Evolutionary conservation across 1,140 invertebrate species (phyloP).

Genomic region (Hestina assimilis): DNA sequence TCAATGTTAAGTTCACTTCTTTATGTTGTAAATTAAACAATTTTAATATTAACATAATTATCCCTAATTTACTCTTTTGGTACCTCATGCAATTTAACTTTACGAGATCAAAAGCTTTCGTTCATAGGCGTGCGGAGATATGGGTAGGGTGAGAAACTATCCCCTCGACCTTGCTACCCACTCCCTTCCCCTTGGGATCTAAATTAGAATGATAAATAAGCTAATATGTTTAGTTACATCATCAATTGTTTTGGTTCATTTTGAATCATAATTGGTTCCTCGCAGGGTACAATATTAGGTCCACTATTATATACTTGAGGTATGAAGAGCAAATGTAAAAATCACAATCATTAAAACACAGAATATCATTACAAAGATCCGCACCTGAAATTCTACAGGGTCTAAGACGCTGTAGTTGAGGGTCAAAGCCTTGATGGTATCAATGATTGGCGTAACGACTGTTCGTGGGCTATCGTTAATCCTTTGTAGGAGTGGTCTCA

Average conservation of each 20-base stretch:
- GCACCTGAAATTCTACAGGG: conserved; percentile 89
- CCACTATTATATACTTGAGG: conserved; percentile 2
- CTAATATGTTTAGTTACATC: too few relatives aligned
- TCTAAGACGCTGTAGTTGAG: conserved; percentile 69
- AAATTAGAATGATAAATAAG: too few relatives aligned
- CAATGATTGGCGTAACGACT: conserved; percentile 96
- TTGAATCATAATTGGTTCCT: background rate
- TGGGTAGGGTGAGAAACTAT: too few relatives aligned
- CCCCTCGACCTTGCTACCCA: too few relatives aligned
- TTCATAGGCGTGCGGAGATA: too few relatives aligned
- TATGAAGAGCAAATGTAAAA: background rate
- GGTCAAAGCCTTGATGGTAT: conserved; percentile 86
- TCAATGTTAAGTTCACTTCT: too few relatives aligned
- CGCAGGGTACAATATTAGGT: background rate
- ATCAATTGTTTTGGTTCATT: background rate
- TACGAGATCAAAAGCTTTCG: too few relatives aligned
- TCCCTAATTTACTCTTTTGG: too few relatives aligned
- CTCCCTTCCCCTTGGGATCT: too few relatives aligned
- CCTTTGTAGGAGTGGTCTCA: conserved; percentile 91
- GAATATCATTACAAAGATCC: background rate
- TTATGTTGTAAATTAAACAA: too few relatives aligned
- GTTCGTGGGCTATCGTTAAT: conserved; percentile 89
- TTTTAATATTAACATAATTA: too few relatives aligned
- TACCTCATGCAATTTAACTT: too few relatives aligned
- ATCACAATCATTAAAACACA: background rate